Base-by-base conservation (phyloP, 1,140 invertebrate genomes). In the Fopius arisanus region DNA sequence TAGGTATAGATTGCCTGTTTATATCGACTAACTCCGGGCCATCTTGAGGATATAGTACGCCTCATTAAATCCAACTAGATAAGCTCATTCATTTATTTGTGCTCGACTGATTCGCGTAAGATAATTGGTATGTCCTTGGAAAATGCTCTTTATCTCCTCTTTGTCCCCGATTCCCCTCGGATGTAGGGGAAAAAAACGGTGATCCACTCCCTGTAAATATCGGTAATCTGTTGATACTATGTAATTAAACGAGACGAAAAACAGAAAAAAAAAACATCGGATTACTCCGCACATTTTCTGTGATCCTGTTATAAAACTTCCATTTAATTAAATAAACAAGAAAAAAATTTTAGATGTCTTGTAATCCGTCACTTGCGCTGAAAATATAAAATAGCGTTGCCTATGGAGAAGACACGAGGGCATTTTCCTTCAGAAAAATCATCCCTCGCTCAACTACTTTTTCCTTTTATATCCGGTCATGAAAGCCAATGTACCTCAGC, bases 401-500 rank as follows among this genome's bases (percentile, higher is more conserved):
- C 48, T 9, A 21, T 21, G 29, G 29, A 66, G 48, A 14, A 29
- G 40, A 31, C 28, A 10, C 29, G n/a, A 6, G n/a, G 33, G 10
- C 23, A 43, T 16, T 21, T 67, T 69, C 43, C 67, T 54, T 41
- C 40, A 59, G 43, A 66, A 74, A 70, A 69, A 69, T 69, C 54
- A 59, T 59, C 29, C 19, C 26, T 51, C 54, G 54, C 73, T 70
- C 66, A 66, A 73, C 71, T 41, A 68, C 66, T 73, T 69, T 69
- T 74, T 51, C 59, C 67, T 72, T 41, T 54, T 59, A 31, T 59
- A 68, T 74, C 26, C 67, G 48, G 33, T 67, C 41, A 73, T 73
- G 71, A 73, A 73, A 73, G 71, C 71, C 71, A 73, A 73, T 73
- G 71, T 73, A 67, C 41, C 51, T 66, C 31, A 33, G 59, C 40